Conservation (phyloP, 2,797 vertebrate species). For the Rhincodon typus region DNA sequence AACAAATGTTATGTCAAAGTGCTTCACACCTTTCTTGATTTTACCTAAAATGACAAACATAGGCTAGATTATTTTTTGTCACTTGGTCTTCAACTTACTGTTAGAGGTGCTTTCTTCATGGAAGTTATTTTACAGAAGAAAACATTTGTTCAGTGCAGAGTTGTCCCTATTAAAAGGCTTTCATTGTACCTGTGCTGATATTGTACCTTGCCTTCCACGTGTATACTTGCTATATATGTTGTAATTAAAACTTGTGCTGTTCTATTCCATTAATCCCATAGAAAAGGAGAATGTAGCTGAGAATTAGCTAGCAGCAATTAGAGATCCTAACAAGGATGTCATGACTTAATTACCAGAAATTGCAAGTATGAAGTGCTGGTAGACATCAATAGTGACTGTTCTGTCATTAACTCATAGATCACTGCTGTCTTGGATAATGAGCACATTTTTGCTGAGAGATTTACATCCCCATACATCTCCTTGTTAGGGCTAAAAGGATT, state of each 20-base stretch:
- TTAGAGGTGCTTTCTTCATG: background rate
- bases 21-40: background rate
- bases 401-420: constrained; percentile 36
- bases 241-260: constrained; percentile 26
- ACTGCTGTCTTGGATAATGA: constrained; percentile 34
- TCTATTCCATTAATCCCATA: too few relatives aligned
- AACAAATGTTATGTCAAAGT: background rate
- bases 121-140: background rate
- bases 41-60: background rate
- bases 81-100: background rate
- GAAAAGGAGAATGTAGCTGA: too few relatives aligned
- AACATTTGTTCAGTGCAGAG: background rate
- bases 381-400: constrained; percentile 36
- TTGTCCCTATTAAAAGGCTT: background rate
- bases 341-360: constrained; percentile 37
- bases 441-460: constrained; percentile 28
- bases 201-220: background rate
- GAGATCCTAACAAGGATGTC: constrained; percentile 35
- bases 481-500: constrained; percentile 14
- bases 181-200: background rate
- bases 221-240: too few relatives aligned
- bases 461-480: constrained; percentile 25
- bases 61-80: background rate
- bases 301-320: constrained; percentile 37
- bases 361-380: constrained; percentile 36